Evolutionary conservation across 2,888 invertebrate species (phyloP).

Genomic region (Melipona beecheii): DNA sequence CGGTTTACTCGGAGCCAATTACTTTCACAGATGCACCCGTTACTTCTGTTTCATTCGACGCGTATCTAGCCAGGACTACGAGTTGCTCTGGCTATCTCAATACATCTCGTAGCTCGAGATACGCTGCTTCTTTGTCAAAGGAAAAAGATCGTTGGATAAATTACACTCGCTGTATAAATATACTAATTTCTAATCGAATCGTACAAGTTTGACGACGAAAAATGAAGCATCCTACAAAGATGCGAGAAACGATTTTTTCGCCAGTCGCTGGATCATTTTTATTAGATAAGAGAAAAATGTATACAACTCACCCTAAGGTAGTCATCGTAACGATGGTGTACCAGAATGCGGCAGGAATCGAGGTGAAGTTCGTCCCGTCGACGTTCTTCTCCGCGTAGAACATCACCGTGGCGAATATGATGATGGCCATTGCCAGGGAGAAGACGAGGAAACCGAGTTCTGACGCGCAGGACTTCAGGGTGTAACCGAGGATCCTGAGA

Average conservation of each 20-base stretch:
- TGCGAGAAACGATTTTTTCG: background rate
- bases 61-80: background rate
- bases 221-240: background rate
- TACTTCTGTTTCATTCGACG: constrained; percentile 23
- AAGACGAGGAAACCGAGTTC: constrained; percentile 99
- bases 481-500: constrained; percentile 98
- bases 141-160: background rate
- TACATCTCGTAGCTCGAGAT: background rate
- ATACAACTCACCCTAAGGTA: constrained; percentile 95
- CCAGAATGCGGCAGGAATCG: constrained; percentile 99
- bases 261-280: background rate
- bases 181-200: background rate
- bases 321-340: constrained; percentile 99
- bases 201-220: background rate
- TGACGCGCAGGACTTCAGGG: constrained; percentile 99
- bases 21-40: constrained; percentile 57
- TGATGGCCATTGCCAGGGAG: constrained; percentile 99
- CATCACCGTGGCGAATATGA: constrained; percentile 99
- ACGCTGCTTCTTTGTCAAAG: background rate
- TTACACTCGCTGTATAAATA: too few relatives aligned
- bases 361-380: constrained; percentile 98
- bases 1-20: constrained; percentile 74
- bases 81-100: background rate
- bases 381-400: constrained; percentile 99
- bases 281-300: background rate